Base-by-base conservation (phyloP, 2,113 vertebrate species). In the Opisthocomus hoazin region DNA sequence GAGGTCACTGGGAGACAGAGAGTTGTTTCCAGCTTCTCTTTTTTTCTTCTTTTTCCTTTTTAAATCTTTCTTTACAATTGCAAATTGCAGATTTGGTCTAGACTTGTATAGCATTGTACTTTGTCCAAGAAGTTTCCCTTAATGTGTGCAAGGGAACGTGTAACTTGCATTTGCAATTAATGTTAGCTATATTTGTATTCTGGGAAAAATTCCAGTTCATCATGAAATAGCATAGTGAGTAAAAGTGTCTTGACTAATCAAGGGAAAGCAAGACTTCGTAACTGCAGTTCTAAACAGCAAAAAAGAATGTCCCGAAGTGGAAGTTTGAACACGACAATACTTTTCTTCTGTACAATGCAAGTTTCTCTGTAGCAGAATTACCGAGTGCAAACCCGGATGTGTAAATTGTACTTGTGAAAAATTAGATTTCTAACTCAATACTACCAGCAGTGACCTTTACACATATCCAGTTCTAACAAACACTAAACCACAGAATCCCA, bases 11-110 rank as follows among this genome's bases (percentile, higher is more conserved):
- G 15, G 60, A 65, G 39, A 85, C 43, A 82, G 51, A 84, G 19
- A 51, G 56, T 78, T 81, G 32, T 89, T 84, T 84, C n/a, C 51
- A 79, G 43, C 77, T 57, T 94, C 29, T 69, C 30, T 76, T 60
- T 27, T 73, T 60, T 27, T 5, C 10, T 57, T 83, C 54, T 58
- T 57, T 41, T 30, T 30, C 22, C 21, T 60, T 91, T 91, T 51
- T 20, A 83, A 88, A 41, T 84, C 82, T 79, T 95, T 85, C 79
- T 92, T 66, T 92, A 93, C 86, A 93, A 54, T 81, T 93, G 78
- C 74, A 95, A 93, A 78, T 87, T 34, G 36, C 56, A 93, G 64
- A 60, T 87, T 90, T 81, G 54, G 41, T 76, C 61, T 70, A 48
- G 76, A 23, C 65, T 92, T 84, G 30, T 84, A 4, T 24, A 48